These are phyloP conservation scores for Pseudorasbora parva DNA, from an alignment of 2,113 vertebrate species.

Conservation along the genomic window DNA sequence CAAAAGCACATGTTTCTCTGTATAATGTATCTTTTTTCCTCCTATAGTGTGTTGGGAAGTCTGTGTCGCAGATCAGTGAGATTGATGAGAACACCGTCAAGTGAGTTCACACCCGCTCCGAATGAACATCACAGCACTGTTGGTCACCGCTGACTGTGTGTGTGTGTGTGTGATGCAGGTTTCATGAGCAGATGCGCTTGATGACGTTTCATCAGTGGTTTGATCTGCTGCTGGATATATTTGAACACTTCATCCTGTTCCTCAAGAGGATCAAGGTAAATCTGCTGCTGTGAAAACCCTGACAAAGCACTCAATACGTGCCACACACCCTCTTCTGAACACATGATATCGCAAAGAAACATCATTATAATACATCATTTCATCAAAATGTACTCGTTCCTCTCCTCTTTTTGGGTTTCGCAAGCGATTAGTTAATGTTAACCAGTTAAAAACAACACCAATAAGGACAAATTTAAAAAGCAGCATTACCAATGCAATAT, in stretches of 20 bases:
- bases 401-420: not conserved
- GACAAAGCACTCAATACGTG: not conserved
- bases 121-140: not conserved
- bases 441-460: not conserved
- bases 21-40: not conserved
- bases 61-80: constrained; percentile 87
- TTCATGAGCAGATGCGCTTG: constrained; percentile 94
- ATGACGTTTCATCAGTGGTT: constrained; percentile 97
- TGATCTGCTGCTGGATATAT: constrained; percentile 87
- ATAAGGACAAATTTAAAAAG: not conserved
- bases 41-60: constrained; percentile 86
- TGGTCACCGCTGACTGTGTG: not conserved
- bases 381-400: not conserved
- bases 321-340: too few relatives aligned
- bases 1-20: too few relatives aligned
- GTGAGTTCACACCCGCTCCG: constrained; percentile 76
- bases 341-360: too few relatives aligned
- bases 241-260: constrained; percentile 89
- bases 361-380: not conserved
- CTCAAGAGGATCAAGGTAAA: constrained; percentile 90
- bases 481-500: not conserved
- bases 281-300: not conserved
- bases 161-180: constrained; percentile 69
- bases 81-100: constrained; percentile 89
- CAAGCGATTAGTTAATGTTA: not conserved